A percentile compares a stretch with the other conserved stretches of the same genome.
Conservation (phyloP, 2,113 vertebrate genomes). For the Silurus asotus region DNA sequence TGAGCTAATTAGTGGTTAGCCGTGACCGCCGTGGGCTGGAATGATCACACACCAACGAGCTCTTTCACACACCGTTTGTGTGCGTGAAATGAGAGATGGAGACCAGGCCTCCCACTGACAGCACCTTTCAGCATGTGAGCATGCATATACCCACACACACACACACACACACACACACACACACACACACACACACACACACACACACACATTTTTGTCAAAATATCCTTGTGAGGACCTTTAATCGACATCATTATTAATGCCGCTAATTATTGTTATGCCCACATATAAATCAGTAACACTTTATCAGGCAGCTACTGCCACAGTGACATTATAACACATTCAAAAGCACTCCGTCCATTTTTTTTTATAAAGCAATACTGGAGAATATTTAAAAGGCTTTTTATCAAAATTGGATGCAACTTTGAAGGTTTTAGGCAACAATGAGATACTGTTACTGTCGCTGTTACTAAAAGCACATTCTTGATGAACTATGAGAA, state of each 20-base stretch:
- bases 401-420: not conserved
- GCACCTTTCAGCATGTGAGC: constrained; percentile 18
- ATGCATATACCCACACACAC: not conserved
- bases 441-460: not conserved
- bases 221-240: not conserved
- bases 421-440: not conserved
- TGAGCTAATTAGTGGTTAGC: constrained; percentile 46
- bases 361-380: no score
- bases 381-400: not conserved
- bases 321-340: not conserved
- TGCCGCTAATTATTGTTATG: not conserved
- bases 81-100: constrained; percentile 35
- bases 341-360: not conserved
- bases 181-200: not conserved
- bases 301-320: no score
- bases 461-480: not conserved
- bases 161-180: not conserved
- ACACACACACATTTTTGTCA: no score
- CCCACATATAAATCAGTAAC: not conserved
- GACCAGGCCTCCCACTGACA: constrained; percentile 40
- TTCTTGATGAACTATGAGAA: not conserved
- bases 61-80: constrained; percentile 33
- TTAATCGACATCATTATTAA: not conserved
- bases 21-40: constrained; percentile 27
- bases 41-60: constrained; percentile 36